Percentiles rank a stretch among this genome's conserved stretches.
phyloP scores from a whole-genome alignment of 2,888 invertebrate species.

The Dicyrtoma fusca region DNA sequence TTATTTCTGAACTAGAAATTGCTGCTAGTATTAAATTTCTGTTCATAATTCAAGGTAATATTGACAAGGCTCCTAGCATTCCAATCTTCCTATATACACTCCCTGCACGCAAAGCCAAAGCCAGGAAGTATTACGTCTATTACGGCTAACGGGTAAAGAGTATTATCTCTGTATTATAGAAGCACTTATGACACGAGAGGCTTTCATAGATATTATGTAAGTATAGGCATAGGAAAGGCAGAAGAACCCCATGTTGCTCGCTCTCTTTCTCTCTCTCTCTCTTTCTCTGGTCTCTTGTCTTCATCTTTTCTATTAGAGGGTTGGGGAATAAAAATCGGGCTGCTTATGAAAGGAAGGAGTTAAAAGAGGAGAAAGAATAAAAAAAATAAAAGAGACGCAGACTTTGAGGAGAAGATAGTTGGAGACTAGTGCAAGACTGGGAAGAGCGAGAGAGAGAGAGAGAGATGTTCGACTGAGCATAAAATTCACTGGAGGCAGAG shows the following conservation, averaged over 20 bases:
- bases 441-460: slow-evolving; percentile 1
- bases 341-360: slow-evolving; percentile 19
- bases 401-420: neutral
- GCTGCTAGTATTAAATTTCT: no score
- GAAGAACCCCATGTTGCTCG: neutral
- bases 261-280: slow-evolving; percentile 1
- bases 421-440: neutral
- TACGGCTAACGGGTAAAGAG: neutral
- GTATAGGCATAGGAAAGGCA: no score
- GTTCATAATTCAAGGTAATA: no score
- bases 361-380: slow-evolving; percentile 7
- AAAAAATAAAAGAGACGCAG: slow-evolving; percentile 1
- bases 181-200: no score
- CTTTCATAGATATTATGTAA: neutral
- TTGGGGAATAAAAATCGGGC: slow-evolving; percentile 8
- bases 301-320: slow-evolving; percentile 16
- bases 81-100: no score
- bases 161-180: neutral
- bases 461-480: slow-evolving; percentile 34
- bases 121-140: no score
- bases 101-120: no score
- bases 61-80: no score
- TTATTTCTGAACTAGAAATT: no score
- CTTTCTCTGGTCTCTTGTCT: slow-evolving; percentile 10
- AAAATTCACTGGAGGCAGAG: slow-evolving; percentile 36